phyloP scores from a whole-genome alignment of 2,113 vertebrate genomes.

The Onychostoma macrolepis region DNA sequence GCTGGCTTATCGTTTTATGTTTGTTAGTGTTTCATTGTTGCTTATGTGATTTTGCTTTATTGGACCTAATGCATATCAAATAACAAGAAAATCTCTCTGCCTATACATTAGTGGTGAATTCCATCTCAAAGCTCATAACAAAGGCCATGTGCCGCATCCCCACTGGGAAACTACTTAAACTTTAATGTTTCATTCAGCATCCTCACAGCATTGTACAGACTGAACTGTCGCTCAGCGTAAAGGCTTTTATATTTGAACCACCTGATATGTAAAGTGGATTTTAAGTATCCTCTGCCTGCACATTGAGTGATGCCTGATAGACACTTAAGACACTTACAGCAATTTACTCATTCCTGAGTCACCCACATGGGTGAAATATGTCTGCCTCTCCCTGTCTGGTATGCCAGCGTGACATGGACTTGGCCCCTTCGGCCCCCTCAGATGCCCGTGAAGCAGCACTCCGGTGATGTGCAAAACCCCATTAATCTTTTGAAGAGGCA shows the following conservation, averaged over 20 bases:
- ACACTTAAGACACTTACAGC: background rate
- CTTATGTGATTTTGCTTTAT: background rate
- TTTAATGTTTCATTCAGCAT: background rate
- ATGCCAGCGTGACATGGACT: background rate
- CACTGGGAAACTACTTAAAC: background rate
- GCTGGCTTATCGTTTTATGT: background rate
- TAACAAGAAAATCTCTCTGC: background rate
- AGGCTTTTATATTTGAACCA: background rate
- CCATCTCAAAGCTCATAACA: background rate
- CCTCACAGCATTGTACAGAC: background rate
- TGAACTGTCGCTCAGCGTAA: background rate
- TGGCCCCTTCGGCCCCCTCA: background rate
- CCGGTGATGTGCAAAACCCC: conserved; percentile 64
- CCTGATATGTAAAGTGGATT: background rate
- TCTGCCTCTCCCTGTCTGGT: background rate
- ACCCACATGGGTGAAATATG: background rate
- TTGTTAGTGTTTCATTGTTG: background rate
- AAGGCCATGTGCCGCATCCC: background rate
- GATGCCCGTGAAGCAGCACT: conserved; percentile 63
- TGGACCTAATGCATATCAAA: background rate
- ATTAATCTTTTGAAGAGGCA: conserved; percentile 74
- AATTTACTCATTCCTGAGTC: background rate
- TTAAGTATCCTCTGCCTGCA: background rate
- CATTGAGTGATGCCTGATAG: background rate
- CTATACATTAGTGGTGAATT: background rate